Evolutionary conservation across 2,797 vertebrate genomes (phyloP), one percentile per base, ranked within the genome.

Genomic region (Monodelphis domestica): DNA sequence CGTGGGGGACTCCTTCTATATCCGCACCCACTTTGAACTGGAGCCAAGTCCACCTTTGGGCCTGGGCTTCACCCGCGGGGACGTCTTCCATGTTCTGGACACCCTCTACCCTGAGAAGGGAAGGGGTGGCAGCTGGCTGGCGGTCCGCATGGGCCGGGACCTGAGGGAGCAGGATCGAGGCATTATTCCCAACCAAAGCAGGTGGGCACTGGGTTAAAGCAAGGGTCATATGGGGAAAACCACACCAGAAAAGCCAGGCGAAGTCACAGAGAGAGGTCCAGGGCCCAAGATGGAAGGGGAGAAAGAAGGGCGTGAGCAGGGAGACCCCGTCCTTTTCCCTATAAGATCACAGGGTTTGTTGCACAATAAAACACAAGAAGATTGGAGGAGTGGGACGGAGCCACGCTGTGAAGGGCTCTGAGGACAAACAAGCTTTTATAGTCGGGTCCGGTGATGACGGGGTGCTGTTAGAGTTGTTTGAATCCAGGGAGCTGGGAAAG

Each of bases 1-100:
- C 0, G 96, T 99, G 94, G 99, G 99, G 0, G 99, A 99, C 97
- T 99, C 99, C 0, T 99, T 99, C 98, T 99, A 99, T 97, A 98
- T 99, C 97, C 99, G 99, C 51, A 99, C 99, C 0, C 99, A 99
- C 98, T 99, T 99, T 87, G 99, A 99, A 97, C 99, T 99, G 0
- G 99, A 99, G 96, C 98, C 99, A 0, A 99, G 99, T 0, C 96
- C 97, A 0, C 98, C 98, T 0, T 98, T 98, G 0, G 99, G 99
- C 54, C 98, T 99, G 97, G 98, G 98, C 98, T 99, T 99, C 87
- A 98, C 98, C 54, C 98, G 99, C 0, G 99, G 99, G 0, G 99
- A 99, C 0, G 98, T 99, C 96, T 99, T 99, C 98, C 99, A 99
- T 0, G 99, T 99, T 95, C 95, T 99, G 97, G 99, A 99, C 98